Percentiles rank a stretch among this genome's conserved stretches.
phyloP scores from a whole-genome alignment of 2,797 vertebrate genomes.

The Cossypha polioptera region DNA sequence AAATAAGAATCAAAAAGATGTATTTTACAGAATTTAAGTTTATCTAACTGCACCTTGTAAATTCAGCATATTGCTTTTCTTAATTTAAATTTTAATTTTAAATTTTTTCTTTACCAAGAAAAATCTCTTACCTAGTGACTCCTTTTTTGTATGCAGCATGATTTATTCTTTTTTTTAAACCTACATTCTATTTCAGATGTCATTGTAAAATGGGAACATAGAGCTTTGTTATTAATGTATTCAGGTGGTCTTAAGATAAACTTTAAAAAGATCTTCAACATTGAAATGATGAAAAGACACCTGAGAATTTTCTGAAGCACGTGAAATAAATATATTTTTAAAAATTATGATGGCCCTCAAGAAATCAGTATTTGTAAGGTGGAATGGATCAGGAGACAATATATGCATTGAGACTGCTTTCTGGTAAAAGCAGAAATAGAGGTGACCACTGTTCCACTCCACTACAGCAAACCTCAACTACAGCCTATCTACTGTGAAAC shows the following conservation, averaged over 20 bases:
- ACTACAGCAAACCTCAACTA: slow-evolving; percentile 24
- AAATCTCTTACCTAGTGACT: not conserved
- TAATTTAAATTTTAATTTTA: no score
- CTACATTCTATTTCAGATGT: not conserved
- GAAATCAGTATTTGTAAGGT: not conserved
- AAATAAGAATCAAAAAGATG: not conserved
- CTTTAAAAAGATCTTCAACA: not conserved
- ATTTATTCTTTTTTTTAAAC: not conserved
- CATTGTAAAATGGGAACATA: not conserved
- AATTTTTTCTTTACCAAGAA: not conserved
- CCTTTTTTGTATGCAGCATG: not conserved
- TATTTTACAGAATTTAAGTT: not conserved
- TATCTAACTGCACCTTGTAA: not conserved
- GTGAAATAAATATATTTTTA: not conserved
- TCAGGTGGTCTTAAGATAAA: not conserved
- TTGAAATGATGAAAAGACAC: not conserved
- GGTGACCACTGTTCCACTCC: not conserved
- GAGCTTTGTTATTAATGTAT: not conserved
- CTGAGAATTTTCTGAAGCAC: not conserved
- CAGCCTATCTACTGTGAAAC: slow-evolving; percentile 2
- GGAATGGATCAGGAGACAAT: not conserved
- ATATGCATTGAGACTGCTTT: not conserved
- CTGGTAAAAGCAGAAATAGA: not conserved
- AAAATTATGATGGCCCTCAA: not conserved
- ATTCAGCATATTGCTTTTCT: no score